Conservation (phyloP, 2,888 invertebrate genomes). For the Pherbina coryleti region DNA sequence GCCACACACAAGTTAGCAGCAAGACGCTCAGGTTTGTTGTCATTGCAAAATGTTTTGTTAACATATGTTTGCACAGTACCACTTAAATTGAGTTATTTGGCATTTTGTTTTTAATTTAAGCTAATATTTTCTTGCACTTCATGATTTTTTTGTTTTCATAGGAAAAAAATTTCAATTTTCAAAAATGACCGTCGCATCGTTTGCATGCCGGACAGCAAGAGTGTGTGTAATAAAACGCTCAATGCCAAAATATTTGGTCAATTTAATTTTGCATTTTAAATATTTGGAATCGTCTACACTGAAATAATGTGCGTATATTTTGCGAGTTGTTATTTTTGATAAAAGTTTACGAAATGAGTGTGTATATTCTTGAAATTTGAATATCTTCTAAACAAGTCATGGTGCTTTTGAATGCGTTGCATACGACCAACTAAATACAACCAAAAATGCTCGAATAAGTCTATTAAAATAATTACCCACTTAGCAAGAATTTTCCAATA, state of each 20-base stretch:
- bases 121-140: neutral
- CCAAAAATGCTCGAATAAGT: too few species aligned
- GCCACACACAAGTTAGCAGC: neutral
- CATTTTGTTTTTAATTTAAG: neutral
- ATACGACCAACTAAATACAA: too few species aligned
- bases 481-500: too few species aligned
- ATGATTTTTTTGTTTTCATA: neutral
- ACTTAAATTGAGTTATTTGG: neutral
- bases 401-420: too few species aligned
- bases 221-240: neutral
- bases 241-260: slow-evolving; percentile 15
- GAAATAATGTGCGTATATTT: neutral
- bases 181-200: neutral
- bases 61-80: slow-evolving; percentile 2
- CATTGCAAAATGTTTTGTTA: neutral
- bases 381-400: too few species aligned
- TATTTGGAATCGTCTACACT: neutral
- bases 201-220: neutral
- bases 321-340: neutral
- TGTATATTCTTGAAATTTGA: too few species aligned
- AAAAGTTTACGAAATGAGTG: too few species aligned
- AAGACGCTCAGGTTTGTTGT: neutral
- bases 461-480: too few species aligned
- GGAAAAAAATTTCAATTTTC: neutral
- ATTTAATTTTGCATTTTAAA: neutral